Percentiles rank a stretch among this genome's conserved stretches.
phyloP scores from a whole-genome alignment of 2,888 invertebrate species.

The Tetragonisca angustula region DNA sequence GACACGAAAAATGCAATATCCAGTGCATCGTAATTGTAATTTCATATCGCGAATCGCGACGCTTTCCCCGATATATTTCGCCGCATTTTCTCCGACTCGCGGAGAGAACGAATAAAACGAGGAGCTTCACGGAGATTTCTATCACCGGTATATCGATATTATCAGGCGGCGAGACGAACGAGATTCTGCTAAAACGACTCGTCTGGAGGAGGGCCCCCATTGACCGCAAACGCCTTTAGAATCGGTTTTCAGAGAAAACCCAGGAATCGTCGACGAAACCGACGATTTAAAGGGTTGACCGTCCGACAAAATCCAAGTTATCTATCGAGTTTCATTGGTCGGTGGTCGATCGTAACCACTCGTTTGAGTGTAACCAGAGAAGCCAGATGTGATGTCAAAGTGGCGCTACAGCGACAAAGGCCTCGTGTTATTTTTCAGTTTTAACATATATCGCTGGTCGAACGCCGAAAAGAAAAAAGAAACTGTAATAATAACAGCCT shows the following conservation, averaged over 20 bases:
- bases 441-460: not conserved
- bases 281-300: constrained; percentile 47
- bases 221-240: constrained; percentile 33
- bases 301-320: constrained; percentile 51
- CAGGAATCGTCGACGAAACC: constrained; percentile 28
- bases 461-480: not conserved
- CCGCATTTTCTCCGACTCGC: not conserved
- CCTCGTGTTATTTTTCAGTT: not conserved
- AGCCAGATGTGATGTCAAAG: constrained; percentile 53
- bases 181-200: constrained; percentile 33
- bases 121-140: not conserved
- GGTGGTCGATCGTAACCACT: constrained; percentile 33
- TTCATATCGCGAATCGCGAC: not conserved
- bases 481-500: not conserved
- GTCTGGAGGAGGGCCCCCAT: constrained; percentile 19
- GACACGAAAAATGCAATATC: not conserved
- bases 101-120: not conserved
- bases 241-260: constrained; percentile 26
- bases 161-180: constrained; percentile 2
- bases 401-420: constrained; percentile 18
- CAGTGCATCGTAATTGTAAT: not conserved
- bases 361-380: constrained; percentile 57
- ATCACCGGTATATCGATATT: not conserved
- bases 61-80: not conserved
- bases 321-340: constrained; percentile 55